These are phyloP conservation scores for Leptodactylus fallax DNA, from an alignment of 2,797 vertebrate species.

Conservation along the genomic window DNA sequence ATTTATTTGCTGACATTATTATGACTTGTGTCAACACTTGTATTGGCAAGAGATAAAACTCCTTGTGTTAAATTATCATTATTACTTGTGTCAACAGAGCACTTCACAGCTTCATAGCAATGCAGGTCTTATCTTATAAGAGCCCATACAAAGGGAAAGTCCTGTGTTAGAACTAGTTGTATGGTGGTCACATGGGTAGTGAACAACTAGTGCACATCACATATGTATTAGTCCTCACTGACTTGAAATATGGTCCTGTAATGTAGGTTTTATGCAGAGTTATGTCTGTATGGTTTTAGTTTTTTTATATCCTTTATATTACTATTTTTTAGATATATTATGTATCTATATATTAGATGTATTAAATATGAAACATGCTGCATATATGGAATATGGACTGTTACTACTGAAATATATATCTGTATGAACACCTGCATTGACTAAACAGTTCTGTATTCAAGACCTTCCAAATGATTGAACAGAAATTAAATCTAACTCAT, in stretches of 20 bases:
- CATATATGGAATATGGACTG: too few species aligned
- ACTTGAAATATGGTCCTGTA: not conserved
- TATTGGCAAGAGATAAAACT: constrained; percentile 5
- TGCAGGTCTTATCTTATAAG: not conserved
- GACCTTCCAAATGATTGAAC: too few species aligned
- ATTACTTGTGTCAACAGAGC: constrained; percentile 16
- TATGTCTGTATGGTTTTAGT: not conserved
- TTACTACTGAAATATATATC: too few species aligned
- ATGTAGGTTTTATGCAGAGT: not conserved
- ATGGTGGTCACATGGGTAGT: not conserved
- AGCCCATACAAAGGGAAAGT: not conserved
- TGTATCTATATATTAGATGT: not conserved
- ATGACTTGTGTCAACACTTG: constrained; percentile 23
- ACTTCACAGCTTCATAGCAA: constrained; percentile 23
- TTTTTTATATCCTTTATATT: not conserved
- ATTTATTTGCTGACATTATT: not conserved
- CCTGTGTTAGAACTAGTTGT: not conserved
- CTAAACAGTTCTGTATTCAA: too few species aligned
- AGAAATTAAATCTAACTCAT: too few species aligned
- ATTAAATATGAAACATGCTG: too few species aligned
- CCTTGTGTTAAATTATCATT: constrained; percentile 25
- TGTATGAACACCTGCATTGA: too few species aligned
- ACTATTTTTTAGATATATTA: not conserved
- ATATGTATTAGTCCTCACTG: not conserved
- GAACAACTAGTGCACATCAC: not conserved